phyloP scores from a whole-genome alignment of 2,113 vertebrate species.

The Phalacrocorax pelagicus region DNA sequence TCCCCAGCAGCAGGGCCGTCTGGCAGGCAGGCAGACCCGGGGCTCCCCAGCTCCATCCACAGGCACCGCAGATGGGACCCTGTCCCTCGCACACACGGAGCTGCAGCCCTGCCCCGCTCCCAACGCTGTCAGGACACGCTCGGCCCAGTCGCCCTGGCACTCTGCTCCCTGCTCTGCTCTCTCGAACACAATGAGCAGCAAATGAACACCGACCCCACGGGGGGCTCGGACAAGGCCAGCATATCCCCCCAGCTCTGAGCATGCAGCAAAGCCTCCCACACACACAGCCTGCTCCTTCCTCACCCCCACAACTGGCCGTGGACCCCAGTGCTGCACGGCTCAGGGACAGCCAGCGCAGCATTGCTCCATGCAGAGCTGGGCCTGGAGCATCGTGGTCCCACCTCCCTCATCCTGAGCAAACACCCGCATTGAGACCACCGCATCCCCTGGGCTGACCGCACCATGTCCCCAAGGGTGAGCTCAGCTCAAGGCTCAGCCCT shows the following conservation, averaged over 20 bases:
- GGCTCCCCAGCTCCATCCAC: not conserved
- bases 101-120: not conserved
- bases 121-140: not conserved
- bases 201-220: not conserved
- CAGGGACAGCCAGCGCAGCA: rapidly evolving
- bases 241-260: not conserved
- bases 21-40: not conserved
- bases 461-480: not conserved
- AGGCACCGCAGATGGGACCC: not conserved
- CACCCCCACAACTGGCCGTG: not conserved
- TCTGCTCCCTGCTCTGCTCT: not conserved
- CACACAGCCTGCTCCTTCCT: not conserved
- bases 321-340: not conserved
- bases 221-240: not conserved
- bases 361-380: not conserved
- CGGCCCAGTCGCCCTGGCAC: rapidly evolving
- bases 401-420: not conserved
- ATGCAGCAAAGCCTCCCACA: not conserved
- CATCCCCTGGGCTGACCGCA: not conserved
- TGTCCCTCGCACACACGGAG: rapidly evolving
- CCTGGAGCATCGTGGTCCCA: not conserved
- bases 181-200: rapidly evolving
- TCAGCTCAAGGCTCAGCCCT: not conserved
- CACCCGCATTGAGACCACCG: not conserved
- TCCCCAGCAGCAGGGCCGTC: not conserved